Base-by-base conservation (phyloP, 2,888 invertebrate species). In the Perizoma affinitatum region DNA sequence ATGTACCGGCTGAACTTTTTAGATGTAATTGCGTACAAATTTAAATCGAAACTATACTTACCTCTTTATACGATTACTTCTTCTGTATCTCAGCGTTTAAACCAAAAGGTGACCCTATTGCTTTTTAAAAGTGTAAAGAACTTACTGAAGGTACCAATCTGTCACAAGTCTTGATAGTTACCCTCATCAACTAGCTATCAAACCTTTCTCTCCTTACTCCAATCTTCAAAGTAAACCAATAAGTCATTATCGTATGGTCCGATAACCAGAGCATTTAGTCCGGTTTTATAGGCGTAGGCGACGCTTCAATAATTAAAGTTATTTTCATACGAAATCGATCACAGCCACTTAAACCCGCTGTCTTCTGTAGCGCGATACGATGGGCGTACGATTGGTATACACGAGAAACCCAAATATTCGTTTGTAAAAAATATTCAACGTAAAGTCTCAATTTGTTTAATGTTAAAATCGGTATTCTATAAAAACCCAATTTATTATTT, bases 231-330 rank as follows among this genome's bases (percentile, higher is more conserved):
- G 67, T 61, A 64, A 68, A 69, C 72, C 68, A 70, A 75, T 75
- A 75, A 73, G 73, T 74, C 73, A 75, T 73, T 70, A 72, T 67
- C 68, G 58, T 58, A 58, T 59, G 63, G 63, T 56, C 59, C 61
- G 73, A 71, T 73, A 73, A 75, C 80, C 71, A 73, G 79, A 75
- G 72, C 58, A 62, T 68, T 69, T 68, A 68, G 63, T 68, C 71
- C 65, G 67, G 69, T 69, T 69, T 58, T 61, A 64, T 41, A 61
- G 48, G 78, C 77, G 78, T 78, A 78, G 78, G 78, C 67, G 69
- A 69, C 58, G 35, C 33, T 65, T 66, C 61, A 65, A 64, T 66
- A 69, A 65, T 68, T 68, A 69, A 66, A 68, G 66, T 44, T 68
- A 65, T 69, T 68, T 69, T 68, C 61, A 68, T 65, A 65, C 49